These are phyloP conservation scores for Linepithema humile DNA, from an alignment of 1,140 invertebrate species.

Conservation along the genomic window DNA sequence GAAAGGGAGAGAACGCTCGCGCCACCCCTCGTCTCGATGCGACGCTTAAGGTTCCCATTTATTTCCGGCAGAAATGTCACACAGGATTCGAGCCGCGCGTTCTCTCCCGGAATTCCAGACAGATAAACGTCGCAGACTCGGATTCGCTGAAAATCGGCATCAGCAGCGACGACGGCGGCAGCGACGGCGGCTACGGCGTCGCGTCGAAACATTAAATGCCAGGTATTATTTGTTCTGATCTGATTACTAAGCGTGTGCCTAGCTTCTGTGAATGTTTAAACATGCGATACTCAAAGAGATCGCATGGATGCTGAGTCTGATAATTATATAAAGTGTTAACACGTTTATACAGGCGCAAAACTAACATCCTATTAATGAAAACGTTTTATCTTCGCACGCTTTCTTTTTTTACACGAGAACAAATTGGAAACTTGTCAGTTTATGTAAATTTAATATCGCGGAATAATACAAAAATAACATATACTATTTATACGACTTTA, in stretches of 20 bases:
- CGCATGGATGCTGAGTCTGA: background rate
- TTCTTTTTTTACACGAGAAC: background rate
- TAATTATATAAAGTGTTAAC: background rate
- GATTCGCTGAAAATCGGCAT: constrained; percentile 42
- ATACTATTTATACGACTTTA: background rate
- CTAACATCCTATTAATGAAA: background rate
- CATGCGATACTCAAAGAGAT: background rate
- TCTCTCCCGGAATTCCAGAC: constrained; percentile 26
- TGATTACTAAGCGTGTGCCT: constrained; percentile 3
- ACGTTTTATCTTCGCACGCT: background rate
- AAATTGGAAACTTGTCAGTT: too few relatives aligned
- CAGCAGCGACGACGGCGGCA: background rate
- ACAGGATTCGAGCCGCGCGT: constrained; percentile 16
- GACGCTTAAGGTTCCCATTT: constrained; percentile 52
- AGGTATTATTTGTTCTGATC: constrained; percentile 29
- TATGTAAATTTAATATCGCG: too few relatives aligned
- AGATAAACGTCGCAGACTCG: constrained; percentile 31
- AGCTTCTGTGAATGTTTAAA: background rate
- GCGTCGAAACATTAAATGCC: constrained; percentile 30
- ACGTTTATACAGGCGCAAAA: background rate
- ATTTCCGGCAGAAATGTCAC: constrained; percentile 63
- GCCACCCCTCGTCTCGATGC: background rate
- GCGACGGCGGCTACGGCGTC: background rate
- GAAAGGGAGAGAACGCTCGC: background rate
- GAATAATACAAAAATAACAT: background rate